phyloP scores from a whole-genome alignment of 2,797 vertebrate species.

The Lacerta bilineata region DNA sequence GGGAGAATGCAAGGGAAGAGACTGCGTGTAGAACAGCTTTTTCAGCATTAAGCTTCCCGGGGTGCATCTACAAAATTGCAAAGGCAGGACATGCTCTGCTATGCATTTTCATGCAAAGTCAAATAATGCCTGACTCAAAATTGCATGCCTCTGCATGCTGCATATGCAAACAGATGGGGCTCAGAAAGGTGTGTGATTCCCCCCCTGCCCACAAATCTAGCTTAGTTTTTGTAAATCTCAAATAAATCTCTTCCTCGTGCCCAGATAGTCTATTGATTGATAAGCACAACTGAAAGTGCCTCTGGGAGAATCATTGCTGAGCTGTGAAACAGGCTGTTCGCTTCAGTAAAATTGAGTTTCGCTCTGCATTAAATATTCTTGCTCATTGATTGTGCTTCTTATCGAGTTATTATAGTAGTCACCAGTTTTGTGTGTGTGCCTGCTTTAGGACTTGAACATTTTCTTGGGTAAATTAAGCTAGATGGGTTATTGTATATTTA shows the following conservation, averaged over 20 bases:
- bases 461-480: conserved; percentile 22
- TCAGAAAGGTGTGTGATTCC: conserved; percentile 27
- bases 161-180: not conserved
- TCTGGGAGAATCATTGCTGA: conserved; percentile 44
- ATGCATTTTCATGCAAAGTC: conserved; percentile 1
- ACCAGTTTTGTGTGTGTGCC: not conserved
- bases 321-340: conserved; percentile 23
- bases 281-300: conserved; percentile 28
- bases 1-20: not conserved
- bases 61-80: conserved; percentile 2
- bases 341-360: conserved; percentile 52
- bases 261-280: not conserved
- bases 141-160: not conserved
- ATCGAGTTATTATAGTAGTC: conserved; percentile 22
- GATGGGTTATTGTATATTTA: no score
- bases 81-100: not conserved
- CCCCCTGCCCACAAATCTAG: conserved; percentile 7
- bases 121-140: not conserved
- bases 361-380: not conserved
- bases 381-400: conserved; percentile 30
- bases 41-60: not conserved
- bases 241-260: conserved; percentile 30
- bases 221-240: conserved; percentile 37
- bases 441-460: not conserved
- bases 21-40: not conserved